These are phyloP conservation scores for Barypeithes pellucidus DNA, from an alignment of 2,888 invertebrate species.

Conservation along the genomic window DNA sequence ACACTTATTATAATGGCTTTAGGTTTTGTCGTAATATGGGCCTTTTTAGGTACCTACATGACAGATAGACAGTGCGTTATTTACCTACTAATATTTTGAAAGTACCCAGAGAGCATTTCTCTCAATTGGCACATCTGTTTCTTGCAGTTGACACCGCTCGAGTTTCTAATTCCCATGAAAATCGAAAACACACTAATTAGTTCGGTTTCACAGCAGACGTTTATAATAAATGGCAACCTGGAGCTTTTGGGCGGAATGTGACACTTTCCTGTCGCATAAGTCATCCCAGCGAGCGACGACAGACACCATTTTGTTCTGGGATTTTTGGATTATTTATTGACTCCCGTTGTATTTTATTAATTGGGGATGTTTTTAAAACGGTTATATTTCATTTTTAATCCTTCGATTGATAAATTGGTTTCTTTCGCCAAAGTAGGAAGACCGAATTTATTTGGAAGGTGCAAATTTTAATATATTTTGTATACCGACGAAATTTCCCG, in stretches of 20 bases:
- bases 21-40: too few species aligned
- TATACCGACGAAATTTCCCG: too few species aligned
- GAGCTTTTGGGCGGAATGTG: conserved; percentile 55
- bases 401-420: conserved; percentile 1
- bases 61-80: background rate
- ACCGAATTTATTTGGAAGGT: background rate
- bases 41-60: background rate
- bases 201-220: conserved; percentile 41
- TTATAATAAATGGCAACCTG: conserved; percentile 44
- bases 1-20: too few species aligned
- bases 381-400: conserved; percentile 16
- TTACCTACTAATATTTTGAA: conserved; percentile 27
- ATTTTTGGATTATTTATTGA: conserved; percentile 58
- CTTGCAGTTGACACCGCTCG: conserved; percentile 41
- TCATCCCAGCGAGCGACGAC: conserved; percentile 57
- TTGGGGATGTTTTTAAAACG: conserved; percentile 28
- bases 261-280: conserved; percentile 59
- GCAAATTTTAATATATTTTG: too few species aligned
- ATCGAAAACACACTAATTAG: conserved; percentile 47
- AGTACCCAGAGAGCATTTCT: conserved; percentile 18
- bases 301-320: conserved; percentile 51
- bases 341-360: conserved; percentile 30
- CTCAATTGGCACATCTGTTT: conserved; percentile 39
- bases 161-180: conserved; percentile 47
- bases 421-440: background rate